phyloP scores from a whole-genome alignment of 2,888 invertebrate species.

The Meghimatium bilineatum region DNA sequence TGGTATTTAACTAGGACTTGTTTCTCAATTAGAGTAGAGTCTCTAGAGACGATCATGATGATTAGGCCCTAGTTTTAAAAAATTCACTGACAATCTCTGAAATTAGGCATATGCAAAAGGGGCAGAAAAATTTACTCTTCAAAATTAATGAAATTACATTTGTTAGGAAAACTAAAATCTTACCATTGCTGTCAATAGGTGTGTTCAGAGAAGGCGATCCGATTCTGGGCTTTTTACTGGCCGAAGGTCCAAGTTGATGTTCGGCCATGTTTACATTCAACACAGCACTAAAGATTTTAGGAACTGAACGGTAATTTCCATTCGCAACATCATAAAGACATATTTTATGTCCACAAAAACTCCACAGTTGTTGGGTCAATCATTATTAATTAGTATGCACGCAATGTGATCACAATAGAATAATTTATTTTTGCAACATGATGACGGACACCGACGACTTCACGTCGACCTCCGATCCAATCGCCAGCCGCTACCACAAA shows the following conservation, averaged over 20 bases:
- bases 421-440: conserved; percentile 47
- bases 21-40: too few species aligned
- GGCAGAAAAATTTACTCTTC: too few species aligned
- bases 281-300: conserved; percentile 48
- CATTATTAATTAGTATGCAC: conserved; percentile 33
- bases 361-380: conserved; percentile 27
- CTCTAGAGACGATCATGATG: too few species aligned
- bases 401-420: conserved; percentile 12
- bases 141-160: too few species aligned
- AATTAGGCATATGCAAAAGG: background rate
- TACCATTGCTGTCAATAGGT: conserved; percentile 69
- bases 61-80: too few species aligned
- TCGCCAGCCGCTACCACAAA: conserved; percentile 46
- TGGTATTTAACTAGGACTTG: too few species aligned
- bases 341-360: conserved; percentile 14
- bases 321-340: conserved; percentile 35
- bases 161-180: conserved; percentile 26
- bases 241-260: conserved; percentile 94
- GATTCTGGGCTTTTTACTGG: conserved; percentile 95
- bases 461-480: conserved; percentile 47
- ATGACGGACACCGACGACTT: conserved; percentile 48
- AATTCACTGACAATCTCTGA: conserved; percentile 17
- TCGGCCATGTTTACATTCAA: conserved; percentile 86
- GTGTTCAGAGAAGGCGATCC: conserved; percentile 67
- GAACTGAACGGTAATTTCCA: conserved; percentile 32